A percentile compares a stretch with the other conserved stretches of the same genome.
Conservation (phyloP, 2,888 invertebrate species). For the Synanthedon vespiformis region DNA sequence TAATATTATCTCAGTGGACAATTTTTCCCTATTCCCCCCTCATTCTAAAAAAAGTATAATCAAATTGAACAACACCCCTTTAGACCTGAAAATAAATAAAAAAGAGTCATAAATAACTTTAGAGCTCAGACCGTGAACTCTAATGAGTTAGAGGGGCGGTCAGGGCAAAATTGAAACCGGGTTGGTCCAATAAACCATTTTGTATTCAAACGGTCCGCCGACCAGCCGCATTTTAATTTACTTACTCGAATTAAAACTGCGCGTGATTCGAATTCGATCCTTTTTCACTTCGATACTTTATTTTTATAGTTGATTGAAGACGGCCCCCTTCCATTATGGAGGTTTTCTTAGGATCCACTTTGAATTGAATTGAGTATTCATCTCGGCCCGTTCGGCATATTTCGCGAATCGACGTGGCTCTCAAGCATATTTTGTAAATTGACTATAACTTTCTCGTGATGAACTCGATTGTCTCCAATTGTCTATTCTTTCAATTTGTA, state of each 20-base stretch:
- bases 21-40: constrained; percentile 8
- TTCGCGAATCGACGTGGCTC: constrained; percentile 18
- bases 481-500: constrained; percentile 39
- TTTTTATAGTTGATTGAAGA: constrained; percentile 65
- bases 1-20: constrained; percentile 13
- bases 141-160: constrained; percentile 46
- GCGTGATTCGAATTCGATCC: constrained; percentile 61
- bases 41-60: constrained; percentile 19
- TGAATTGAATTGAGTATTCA: constrained; percentile 28
- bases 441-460: constrained; percentile 34
- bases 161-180: constrained; percentile 45
- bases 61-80: constrained; percentile 41
- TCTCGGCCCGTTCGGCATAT: constrained; percentile 20
- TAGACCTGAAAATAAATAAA: constrained; percentile 40
- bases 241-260: constrained; percentile 65
- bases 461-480: constrained; percentile 32
- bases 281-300: constrained; percentile 48
- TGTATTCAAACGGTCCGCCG: constrained; percentile 56
- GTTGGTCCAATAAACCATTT: constrained; percentile 54
- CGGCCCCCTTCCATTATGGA: constrained; percentile 27
- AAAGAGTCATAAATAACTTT: constrained; percentile 44
- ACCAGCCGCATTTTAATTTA: constrained; percentile 67
- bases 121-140: constrained; percentile 28
- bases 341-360: constrained; percentile 20
- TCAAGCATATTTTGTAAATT: constrained; percentile 41